Percentiles rank a stretch among this genome's conserved stretches.
Evolutionary conservation across 2,113 vertebrate genomes (phyloP).

Genomic region (Candoia aspera): DNA sequence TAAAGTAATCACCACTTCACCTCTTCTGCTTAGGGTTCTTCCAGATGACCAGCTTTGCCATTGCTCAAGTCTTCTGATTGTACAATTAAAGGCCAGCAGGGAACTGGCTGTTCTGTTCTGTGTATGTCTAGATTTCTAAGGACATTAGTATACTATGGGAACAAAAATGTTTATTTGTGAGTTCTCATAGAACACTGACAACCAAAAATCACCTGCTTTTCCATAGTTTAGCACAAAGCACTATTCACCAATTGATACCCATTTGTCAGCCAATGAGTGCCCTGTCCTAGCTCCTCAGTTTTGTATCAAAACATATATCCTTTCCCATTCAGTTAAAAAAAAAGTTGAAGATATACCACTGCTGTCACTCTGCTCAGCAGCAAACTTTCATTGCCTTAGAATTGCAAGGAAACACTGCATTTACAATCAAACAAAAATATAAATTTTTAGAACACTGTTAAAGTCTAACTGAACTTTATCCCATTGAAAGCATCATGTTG

Average conservation of each 20-base stretch:
- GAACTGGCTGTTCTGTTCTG: not conserved
- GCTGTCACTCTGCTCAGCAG: not conserved
- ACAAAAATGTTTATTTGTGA: not conserved
- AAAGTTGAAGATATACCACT: not conserved
- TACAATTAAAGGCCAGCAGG: not conserved
- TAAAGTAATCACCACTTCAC: not conserved
- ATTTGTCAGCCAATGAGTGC: not conserved
- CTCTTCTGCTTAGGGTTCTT: not conserved
- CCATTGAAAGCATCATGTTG: not conserved
- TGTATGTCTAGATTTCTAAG: not conserved
- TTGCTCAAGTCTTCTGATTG: not conserved
- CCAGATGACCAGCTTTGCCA: not conserved
- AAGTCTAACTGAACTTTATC: not conserved
- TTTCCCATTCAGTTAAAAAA: not conserved
- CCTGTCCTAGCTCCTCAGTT: not conserved
- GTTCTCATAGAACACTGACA: not conserved
- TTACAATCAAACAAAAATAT: not conserved
- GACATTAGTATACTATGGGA: not conserved
- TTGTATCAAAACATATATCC: not conserved
- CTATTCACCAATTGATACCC: not conserved
- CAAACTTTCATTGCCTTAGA: not conserved
- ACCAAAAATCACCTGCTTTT: not conserved
- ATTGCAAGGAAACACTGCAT: not conserved
- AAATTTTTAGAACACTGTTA: not conserved
- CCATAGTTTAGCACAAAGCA: not conserved